These are phyloP conservation scores for Halisarca cf. caerulea DNA, from an alignment of 37 sponge, comb jelly and placozoan genomes.

Conservation along the genomic window DNA sequence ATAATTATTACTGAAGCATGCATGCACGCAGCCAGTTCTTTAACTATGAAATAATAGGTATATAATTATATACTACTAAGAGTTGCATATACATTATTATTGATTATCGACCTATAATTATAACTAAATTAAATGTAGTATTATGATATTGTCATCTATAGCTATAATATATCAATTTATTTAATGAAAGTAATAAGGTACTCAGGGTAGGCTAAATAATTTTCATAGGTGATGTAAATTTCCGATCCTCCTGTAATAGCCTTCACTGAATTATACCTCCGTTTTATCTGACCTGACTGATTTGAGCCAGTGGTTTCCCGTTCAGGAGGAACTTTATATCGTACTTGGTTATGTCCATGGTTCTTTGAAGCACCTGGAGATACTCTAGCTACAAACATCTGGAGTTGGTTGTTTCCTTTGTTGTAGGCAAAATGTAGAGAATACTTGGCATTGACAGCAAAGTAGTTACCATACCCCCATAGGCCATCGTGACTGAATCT, in stretches of 20 bases:
- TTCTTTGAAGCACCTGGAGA: not conserved
- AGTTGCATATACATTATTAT: no score
- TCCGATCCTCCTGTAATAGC: not conserved
- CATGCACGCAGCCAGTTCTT: no score
- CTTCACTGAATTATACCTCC: not conserved
- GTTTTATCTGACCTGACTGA: not conserved
- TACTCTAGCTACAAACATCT: conserved; percentile 9
- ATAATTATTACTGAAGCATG: no score
- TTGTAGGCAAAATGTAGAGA: conserved; percentile 5
- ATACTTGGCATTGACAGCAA: conserved; percentile 34
- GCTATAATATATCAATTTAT: no score
- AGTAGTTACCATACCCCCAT: conserved; percentile 32
- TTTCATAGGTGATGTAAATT: conserved; percentile 7
- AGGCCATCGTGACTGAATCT: not conserved
- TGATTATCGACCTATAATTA: no score
- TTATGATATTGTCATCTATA: no score
- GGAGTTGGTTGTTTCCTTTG: not conserved
- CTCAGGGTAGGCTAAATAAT: not conserved
- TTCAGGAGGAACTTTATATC: not conserved
- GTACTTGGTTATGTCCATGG: not conserved
- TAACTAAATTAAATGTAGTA: no score
- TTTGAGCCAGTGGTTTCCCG: not conserved
- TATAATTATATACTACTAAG: no score
- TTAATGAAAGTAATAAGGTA: conserved; percentile 12
- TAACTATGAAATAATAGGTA: no score